Evolutionary conservation across 92 coral and sea anemone species (phyloP).

Genomic region (Zoanthus sansibaricus): DNA sequence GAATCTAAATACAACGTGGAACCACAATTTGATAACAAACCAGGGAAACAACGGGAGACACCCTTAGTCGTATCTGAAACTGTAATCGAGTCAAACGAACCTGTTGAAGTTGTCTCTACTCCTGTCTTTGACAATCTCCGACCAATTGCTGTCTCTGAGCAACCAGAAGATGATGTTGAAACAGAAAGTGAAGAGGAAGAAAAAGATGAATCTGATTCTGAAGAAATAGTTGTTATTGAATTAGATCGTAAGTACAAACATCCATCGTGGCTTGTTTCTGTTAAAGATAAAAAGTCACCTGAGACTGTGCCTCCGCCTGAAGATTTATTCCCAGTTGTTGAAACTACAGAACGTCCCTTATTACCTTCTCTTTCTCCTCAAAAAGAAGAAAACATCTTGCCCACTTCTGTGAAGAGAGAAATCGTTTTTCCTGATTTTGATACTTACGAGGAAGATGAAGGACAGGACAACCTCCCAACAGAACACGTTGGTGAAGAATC

Average conservation of each 20-base stretch:
- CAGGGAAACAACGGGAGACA: no score
- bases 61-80: no score
- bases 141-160: constrained; percentile 45
- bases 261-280: constrained; percentile 25
- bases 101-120: constrained; percentile 11
- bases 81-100: constrained; percentile 33
- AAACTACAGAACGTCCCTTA: neutral
- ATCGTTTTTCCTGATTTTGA: neutral
- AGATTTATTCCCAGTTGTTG: neutral
- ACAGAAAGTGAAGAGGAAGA: neutral
- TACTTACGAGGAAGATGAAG: neutral
- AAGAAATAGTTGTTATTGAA: constrained; percentile 18
- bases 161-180: neutral
- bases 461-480: constrained; percentile 27
- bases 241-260: constrained; percentile 4
- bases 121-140: constrained; percentile 52
- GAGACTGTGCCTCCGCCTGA: neutral
- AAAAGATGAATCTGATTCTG: constrained; percentile 12
- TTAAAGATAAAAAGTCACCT: constrained; percentile 1
- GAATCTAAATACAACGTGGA: neutral
- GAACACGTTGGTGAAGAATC: constrained; percentile 52
- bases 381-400: neutral
- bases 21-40: neutral
- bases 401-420: neutral
- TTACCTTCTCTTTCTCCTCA: neutral